Evolutionary conservation across 2,113 vertebrate species (phyloP), one percentile per base, ranked within the genome.

Genomic region (Formicarius rufipectus): DNA sequence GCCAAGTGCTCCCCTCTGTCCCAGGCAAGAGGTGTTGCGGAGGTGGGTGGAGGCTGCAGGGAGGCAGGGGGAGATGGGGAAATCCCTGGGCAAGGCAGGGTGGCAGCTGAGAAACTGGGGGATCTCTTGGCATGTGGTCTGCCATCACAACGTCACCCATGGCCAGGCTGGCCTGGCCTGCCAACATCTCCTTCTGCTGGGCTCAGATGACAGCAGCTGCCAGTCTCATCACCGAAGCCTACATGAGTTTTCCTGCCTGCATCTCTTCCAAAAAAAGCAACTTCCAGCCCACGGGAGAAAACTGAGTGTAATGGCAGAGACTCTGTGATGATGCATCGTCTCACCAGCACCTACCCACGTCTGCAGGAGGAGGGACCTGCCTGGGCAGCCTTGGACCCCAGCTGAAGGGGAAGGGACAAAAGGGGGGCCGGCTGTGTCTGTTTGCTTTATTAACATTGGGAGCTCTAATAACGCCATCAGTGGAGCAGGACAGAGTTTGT

Each of bases 221-320:
- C 85, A 86, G 79, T 49, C 76, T 86, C 92, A 68, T 80, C 68
- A 8, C 59, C 14, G 37, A 64, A 83, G 85, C 94, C 84, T 79
- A 82, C 18, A 7, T 69, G 79, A 96, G 88, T 40, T 73, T 90
- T 72, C 17, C 90, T 80, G 79, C 58, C 91, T 73, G 62, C 89
- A 42, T 92, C 42, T 53, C 84, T 91, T 95, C 85, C 90, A 93
- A 96, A 94, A 88, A 95, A 92, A 95, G 86, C 94, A 94, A 22
- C 64, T 90, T 89, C 64, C 92, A 95, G 75, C 90, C 95, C 86
- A 88, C 79, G 2, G 90, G 52, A 88, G 76, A 95, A 85, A 94
- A 40, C 24, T 2, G 13, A 89, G 78, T 1, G 1, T 84, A 77
- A 87, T 40, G 23, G 74, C 1, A 4, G 92, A 94, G 93, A 88